Evolutionary conservation across 1,140 invertebrate species (phyloP).

Genomic region (Heterodera carotae): DNA sequence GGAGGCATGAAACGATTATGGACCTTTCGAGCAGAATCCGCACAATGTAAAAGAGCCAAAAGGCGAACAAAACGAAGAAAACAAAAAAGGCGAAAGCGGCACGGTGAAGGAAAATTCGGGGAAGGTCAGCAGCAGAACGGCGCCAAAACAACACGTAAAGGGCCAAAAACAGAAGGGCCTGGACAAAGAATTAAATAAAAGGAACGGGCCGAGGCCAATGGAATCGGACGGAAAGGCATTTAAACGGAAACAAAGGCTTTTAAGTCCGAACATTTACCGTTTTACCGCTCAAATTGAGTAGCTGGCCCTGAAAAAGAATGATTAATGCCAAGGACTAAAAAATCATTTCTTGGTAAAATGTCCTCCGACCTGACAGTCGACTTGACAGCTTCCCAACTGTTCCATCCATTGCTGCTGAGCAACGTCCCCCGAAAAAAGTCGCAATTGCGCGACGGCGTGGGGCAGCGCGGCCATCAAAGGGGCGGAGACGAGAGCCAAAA

Average conservation of each 20-base stretch:
- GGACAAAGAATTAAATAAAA: no score
- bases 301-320: constrained; percentile 49
- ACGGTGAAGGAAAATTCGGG: constrained; percentile 41
- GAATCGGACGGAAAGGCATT: not conserved
- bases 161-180: constrained; percentile 40
- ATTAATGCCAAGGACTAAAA: no score
- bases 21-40: constrained; percentile 37
- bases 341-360: no score
- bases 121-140: constrained; percentile 34
- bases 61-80: constrained; percentile 49
- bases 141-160: constrained; percentile 50
- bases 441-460: constrained; percentile 29
- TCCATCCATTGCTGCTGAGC: not conserved
- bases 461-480: constrained; percentile 48
- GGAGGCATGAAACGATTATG: not conserved
- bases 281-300: constrained; percentile 42
- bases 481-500: constrained; percentile 43
- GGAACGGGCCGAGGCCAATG: no score
- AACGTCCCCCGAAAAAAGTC: constrained; percentile 2
- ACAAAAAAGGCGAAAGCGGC: constrained; percentile 43
- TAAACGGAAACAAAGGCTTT: not conserved
- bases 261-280: constrained; percentile 10
- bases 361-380: constrained; percentile 51
- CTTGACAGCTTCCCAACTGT: constrained; percentile 33
- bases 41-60: constrained; percentile 54